phyloP scores from a whole-genome alignment of 30 jellyfish, hydroid and myxozoan species.

The Clytia hemisphaerica region DNA sequence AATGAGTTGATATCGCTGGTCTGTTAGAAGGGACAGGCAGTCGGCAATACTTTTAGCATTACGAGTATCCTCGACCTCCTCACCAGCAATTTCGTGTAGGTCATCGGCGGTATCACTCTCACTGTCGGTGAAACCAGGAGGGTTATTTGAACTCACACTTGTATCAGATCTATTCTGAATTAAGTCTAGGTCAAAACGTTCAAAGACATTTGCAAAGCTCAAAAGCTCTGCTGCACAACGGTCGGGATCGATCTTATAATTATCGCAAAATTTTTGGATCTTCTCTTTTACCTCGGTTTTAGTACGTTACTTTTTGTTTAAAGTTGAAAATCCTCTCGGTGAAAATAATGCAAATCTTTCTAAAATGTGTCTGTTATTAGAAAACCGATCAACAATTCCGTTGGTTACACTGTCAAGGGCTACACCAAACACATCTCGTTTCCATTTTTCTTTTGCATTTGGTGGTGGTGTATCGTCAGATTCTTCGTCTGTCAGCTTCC shows the following conservation, averaged over 20 bases:
- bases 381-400: constrained; percentile 27
- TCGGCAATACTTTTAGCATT: too few relatives aligned
- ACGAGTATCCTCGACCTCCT: too few relatives aligned
- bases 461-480: constrained; percentile 25
- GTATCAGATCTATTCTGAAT: too few relatives aligned
- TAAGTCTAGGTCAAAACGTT: not conserved
- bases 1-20: constrained; percentile 7
- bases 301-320: not conserved
- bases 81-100: too few relatives aligned
- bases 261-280: constrained; percentile 7
- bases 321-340: constrained; percentile 19
- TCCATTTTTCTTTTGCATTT: constrained; percentile 29
- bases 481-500: constrained; percentile 39
- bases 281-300: not conserved
- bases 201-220: constrained; percentile 28
- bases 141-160: too few relatives aligned
- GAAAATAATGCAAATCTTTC: constrained; percentile 14
- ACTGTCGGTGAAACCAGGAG: too few relatives aligned
- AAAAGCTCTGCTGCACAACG: constrained; percentile 31
- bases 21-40: constrained; percentile 10
- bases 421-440: constrained; percentile 26
- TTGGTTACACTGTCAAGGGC: constrained; percentile 27
- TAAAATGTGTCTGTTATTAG: constrained; percentile 20
- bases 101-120: too few relatives aligned
- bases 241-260: constrained; percentile 1